These are phyloP conservation scores for Dryocosmus kuriphilus DNA, from an alignment of 2,888 invertebrate genomes.

Conservation along the genomic window DNA sequence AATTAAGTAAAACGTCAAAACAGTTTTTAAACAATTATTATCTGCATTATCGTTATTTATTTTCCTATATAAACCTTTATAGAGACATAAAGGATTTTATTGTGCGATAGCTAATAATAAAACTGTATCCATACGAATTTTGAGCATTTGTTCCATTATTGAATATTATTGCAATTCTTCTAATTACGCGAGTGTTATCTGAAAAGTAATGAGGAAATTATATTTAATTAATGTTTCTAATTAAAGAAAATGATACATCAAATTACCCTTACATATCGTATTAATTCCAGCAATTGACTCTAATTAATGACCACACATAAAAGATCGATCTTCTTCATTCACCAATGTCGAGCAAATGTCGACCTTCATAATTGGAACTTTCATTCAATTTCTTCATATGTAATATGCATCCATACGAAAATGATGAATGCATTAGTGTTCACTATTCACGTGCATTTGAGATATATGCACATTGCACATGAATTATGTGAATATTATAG, in stretches of 20 bases:
- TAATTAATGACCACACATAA: background rate
- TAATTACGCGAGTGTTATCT: background rate
- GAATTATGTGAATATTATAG: background rate
- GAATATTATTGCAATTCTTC: too few relatives aligned
- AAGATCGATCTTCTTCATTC: background rate
- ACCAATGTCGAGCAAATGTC: conserved; percentile 1
- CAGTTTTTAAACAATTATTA: too few relatives aligned
- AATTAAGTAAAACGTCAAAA: too few relatives aligned
- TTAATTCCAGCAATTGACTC: background rate
- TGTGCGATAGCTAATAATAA: background rate
- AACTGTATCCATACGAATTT: background rate
- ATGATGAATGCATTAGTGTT: background rate
- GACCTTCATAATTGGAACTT: background rate
- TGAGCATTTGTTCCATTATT: too few relatives aligned
- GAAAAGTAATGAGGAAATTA: background rate
- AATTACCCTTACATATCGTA: background rate
- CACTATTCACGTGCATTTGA: background rate
- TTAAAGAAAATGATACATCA: background rate
- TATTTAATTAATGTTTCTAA: background rate
- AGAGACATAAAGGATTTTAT: too few relatives aligned
- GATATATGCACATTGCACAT: background rate
- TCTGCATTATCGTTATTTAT: background rate
- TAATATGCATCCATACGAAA: background rate
- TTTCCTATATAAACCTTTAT: background rate
- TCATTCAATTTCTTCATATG: too few relatives aligned